phyloP scores from a whole-genome alignment of 2,113 vertebrate species.

The Nipponia nippon region DNA sequence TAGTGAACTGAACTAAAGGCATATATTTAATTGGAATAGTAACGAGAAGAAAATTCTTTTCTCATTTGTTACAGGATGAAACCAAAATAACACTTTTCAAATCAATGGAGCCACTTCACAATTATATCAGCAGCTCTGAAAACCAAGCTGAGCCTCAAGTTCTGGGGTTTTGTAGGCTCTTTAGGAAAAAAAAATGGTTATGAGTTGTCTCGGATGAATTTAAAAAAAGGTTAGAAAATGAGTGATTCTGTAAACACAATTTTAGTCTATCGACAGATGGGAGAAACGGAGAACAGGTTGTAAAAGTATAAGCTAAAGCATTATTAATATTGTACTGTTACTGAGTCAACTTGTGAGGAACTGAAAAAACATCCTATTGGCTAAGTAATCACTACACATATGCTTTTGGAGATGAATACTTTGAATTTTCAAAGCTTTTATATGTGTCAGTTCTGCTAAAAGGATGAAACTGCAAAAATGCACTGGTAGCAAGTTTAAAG shows the following conservation, averaged over 20 bases:
- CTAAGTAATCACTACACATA: conserved; percentile 50
- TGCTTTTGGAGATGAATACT: conserved; percentile 50
- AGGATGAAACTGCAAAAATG: conserved; percentile 55
- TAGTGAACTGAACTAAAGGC: neutral
- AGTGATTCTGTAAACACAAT: conserved; percentile 23
- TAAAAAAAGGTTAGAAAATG: conserved; percentile 3
- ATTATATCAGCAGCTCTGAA: neutral
- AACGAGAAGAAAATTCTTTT: neutral
- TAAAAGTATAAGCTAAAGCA: conserved; percentile 46
- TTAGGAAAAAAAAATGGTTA: neutral
- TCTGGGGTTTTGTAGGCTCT: neutral
- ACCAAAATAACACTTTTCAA: neutral
- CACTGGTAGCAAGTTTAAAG: conserved; percentile 47
- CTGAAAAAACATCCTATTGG: conserved; percentile 26
- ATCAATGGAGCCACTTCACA: neutral
- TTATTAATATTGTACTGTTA: conserved; percentile 59
- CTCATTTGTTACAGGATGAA: neutral
- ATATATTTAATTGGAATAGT: neutral
- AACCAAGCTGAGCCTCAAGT: neutral
- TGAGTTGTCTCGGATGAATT: neutral
- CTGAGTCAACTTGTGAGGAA: conserved; percentile 36
- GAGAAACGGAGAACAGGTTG: conserved; percentile 39
- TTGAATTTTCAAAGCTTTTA: conserved; percentile 48
- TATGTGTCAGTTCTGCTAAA: conserved; percentile 46
- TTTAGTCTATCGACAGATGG: conserved; percentile 45